Evolutionary conservation across 2,797 vertebrate genomes (phyloP).

Genomic region (Phalloptychus januarius): DNA sequence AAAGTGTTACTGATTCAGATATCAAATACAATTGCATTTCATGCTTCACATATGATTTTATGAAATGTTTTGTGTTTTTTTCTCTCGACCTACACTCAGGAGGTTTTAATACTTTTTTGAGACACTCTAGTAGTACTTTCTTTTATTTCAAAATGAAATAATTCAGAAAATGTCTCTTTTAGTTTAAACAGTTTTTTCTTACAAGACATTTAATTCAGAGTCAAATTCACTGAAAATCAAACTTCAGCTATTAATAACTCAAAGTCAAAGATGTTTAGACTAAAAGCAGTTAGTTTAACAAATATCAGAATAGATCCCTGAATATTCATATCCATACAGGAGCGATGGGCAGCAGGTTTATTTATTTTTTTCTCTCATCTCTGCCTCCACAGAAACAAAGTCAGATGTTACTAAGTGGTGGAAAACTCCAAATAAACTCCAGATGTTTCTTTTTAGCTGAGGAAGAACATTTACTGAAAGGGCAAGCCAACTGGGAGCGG

Average conservation of each 20-base stretch:
- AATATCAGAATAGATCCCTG: not conserved
- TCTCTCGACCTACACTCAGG: no score
- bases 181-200: not conserved
- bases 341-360: not conserved
- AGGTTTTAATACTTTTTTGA: not conserved
- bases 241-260: not conserved
- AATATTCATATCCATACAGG: slow-evolving; percentile 1
- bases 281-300: not conserved
- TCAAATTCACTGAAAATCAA: not conserved
- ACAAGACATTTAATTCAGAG: not conserved
- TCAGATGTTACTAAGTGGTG: slow-evolving; percentile 20
- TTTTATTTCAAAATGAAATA: not conserved
- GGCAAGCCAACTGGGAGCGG: slow-evolving; percentile 42
- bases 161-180: not conserved
- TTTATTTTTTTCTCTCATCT: slow-evolving; percentile 4
- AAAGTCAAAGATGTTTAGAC: not conserved
- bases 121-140: not conserved
- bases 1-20: no score
- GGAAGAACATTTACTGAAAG: slow-evolving; percentile 35
- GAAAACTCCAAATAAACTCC: slow-evolving; percentile 56
- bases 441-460: slow-evolving; percentile 29
- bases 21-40: no score
- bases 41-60: no score
- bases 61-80: no score
- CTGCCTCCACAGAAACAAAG: slow-evolving; percentile 15